Base-by-base conservation (phyloP, 2,113 vertebrate species). In the Caretta caretta region DNA sequence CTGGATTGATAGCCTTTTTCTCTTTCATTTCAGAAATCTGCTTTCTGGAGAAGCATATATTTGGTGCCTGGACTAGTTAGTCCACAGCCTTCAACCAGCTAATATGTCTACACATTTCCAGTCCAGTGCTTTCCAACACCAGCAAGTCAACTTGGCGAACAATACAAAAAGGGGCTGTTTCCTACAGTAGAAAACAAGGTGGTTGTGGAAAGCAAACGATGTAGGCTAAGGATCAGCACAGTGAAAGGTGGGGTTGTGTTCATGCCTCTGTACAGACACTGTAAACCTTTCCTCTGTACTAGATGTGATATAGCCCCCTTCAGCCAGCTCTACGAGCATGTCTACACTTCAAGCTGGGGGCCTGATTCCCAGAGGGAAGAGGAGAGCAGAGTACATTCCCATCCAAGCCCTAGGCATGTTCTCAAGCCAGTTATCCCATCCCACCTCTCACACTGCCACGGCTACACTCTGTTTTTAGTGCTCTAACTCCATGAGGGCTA, bases 251-350 rank as follows among this genome's bases (percentile, higher is more conserved):
- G 35, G 42, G 14, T 24, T 22, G 1, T 17, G 7, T 2, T 3
- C 54, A 5, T 10, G 46, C 5, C 1, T 24, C 57, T 6, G 2
- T 2, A 7, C 29, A 9, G 42, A 2, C 75, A 3, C 56, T 1
- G 46, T 1, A 3, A 59, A 54, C 14, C 3, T 82, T 82, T n/a
- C 11, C 25, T 2, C 6, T 19, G 51, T 31, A n/a, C 11, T 19
- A 2, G 17, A 1, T 0, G 0, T 5, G 1, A 19, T 1, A 0
- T 42, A 42, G 5, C 3, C 25, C 38, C 20, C 22, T 42, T 75
- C 38, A 46, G 31, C 31, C 38, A 76, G 31, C 31, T n/a, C 35
- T n/a, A n/a, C 4, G 4, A 17, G 8, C 35, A 69, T n/a, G 62
- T 35, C 7, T n/a, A 17, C 62, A n/a, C 62, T n/a, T 69, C 31